Conservation (phyloP, 2,888 invertebrate genomes). For the Sphaerophoria taeniata region DNA sequence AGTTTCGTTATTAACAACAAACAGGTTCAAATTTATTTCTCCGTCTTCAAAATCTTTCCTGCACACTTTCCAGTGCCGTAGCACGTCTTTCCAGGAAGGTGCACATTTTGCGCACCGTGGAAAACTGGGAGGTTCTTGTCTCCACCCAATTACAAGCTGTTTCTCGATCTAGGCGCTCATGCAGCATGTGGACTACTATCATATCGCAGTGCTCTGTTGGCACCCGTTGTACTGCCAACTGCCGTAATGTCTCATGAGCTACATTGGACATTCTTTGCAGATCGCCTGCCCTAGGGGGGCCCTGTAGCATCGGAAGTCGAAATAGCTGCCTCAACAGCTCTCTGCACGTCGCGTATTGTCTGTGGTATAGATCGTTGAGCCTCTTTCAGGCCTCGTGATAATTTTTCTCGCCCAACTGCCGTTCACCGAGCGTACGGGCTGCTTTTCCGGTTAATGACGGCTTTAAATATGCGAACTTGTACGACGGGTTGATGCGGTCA, state of each 20-base stretch:
- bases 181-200: background rate
- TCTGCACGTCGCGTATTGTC: background rate
- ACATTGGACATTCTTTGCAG: background rate
- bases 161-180: background rate
- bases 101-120: background rate
- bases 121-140: background rate
- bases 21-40: no score
- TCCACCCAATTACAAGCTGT: background rate
- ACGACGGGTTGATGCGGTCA: background rate
- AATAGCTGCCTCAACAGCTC: background rate
- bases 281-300: background rate
- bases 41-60: no score
- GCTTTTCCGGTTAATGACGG: background rate
- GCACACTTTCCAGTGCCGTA: background rate
- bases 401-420: background rate
- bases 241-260: background rate
- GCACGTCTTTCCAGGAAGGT: background rate
- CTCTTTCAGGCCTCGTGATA: background rate
- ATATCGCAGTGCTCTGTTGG: background rate
- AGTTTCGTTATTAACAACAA: no score
- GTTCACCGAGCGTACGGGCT: background rate
- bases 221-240: background rate
- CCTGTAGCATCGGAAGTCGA: background rate
- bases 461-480: background rate
- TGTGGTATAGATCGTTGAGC: background rate